Base-by-base conservation (phyloP, 1,140 invertebrate genomes). In the Heterodera carotae region DNA sequence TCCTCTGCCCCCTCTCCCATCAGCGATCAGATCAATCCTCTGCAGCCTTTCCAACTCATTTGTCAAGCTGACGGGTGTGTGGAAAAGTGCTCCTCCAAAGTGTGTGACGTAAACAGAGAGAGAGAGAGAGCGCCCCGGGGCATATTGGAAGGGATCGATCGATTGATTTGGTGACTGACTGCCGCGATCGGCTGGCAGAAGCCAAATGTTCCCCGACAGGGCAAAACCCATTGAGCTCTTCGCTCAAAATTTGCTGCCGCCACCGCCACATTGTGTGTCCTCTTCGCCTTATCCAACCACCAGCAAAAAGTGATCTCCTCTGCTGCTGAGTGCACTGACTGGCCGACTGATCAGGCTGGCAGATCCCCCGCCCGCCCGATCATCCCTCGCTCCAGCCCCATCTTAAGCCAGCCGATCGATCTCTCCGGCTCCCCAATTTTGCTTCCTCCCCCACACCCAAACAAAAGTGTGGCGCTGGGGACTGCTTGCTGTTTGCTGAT, bases 1-100 rank as follows among this genome's bases (percentile, higher is more conserved):
- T 29, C 39, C 31, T 25, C 69, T 15, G n/a, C 33, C 31, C 15
- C 7, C 43, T 70, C 62, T 69, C 43, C 64, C 36, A n/a, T n/a
- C n/a, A n/a, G 25, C 69, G 67, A 66, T 79, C 78, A 43, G 56
- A 69, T 33, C 67, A 59, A 69, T 76, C 71, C 60, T 69, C 39
- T 67, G 59, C 60, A 31, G 48, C 76, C 74, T 67, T 15, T 29
- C 62, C 62, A 66, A 66, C 2, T 66, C 62, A 66, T 66, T 66
- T 66, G 62, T 66, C 62, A 66, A n/a, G 62, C 12, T 27, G 8
- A 56, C 48, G 4, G 22, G 22, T 5, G 48, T 22, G 48, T 12
- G 48, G 48, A 12, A 56, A 56, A 56, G 62, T 22, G 62, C 62
- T 18, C 62, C 62, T 29, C 62, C 62, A 66, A 66, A 5, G 15